Evolutionary conservation across 2,797 vertebrate species (phyloP).

Genomic region (Eutrigla gurnardus): DNA sequence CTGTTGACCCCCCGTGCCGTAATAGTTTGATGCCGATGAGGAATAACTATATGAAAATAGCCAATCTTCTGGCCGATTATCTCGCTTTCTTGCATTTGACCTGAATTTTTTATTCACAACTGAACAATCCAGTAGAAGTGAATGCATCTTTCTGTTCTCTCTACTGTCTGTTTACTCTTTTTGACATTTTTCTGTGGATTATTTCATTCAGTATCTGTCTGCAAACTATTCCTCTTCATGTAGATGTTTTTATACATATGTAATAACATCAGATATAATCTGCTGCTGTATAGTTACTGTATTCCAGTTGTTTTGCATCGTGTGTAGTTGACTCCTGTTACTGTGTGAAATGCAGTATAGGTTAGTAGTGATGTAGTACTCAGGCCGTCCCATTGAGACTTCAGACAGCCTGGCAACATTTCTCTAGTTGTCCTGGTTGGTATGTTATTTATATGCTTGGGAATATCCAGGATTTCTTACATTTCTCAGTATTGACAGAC

Average conservation of each 20-base stretch:
- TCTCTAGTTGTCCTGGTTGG: background rate
- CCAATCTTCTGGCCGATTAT: too few relatives aligned
- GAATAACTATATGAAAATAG: too few relatives aligned
- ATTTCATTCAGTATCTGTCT: background rate
- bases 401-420: constrained; percentile 26
- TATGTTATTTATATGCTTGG: constrained; percentile 19
- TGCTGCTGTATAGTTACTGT: background rate
- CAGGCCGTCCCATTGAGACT: constrained; percentile 40
- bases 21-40: too few relatives aligned
- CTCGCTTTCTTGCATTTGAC: too few relatives aligned
- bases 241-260: too few relatives aligned
- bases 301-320: background rate
- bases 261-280: too few relatives aligned
- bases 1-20: too few relatives aligned
- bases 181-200: background rate
- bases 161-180: background rate
- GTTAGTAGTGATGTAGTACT: constrained; percentile 1
- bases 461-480: constrained; percentile 26
- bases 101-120: too few relatives aligned
- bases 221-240: background rate
- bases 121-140: too few relatives aligned
- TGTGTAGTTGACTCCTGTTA: constrained; percentile 4
- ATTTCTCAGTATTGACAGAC: constrained; percentile 34
- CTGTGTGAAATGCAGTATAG: constrained; percentile 21
- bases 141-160: background rate